Conservation (phyloP, 2,888 invertebrate genomes). For the Leucozona laternaria region DNA sequence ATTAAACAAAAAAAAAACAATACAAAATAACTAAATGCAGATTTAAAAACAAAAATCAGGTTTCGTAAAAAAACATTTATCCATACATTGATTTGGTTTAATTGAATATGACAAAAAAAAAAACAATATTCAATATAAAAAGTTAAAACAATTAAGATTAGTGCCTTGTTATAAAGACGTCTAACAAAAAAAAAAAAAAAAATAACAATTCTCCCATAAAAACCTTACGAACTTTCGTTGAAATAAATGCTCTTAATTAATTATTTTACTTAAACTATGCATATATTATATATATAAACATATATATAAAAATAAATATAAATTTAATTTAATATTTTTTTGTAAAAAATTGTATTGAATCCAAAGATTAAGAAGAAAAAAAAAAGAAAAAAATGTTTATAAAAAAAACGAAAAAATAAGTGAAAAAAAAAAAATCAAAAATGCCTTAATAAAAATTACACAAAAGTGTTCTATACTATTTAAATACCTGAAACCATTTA, state of each 20-base stretch:
- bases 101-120: conserved; percentile 23
- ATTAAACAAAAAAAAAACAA: background rate
- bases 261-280: conserved; percentile 36
- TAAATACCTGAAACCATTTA: conserved; percentile 62
- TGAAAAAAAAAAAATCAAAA: conserved; percentile 37
- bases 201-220: conserved; percentile 44
- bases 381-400: conserved; percentile 33
- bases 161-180: conserved; percentile 74
- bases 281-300: conserved; percentile 31
- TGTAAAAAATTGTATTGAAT: conserved; percentile 68
- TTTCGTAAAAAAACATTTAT: conserved; percentile 68
- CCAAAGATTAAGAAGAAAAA: conserved; percentile 66
- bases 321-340: conserved; percentile 63
- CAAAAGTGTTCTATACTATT: conserved; percentile 66
- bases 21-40: conserved; percentile 51
- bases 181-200: conserved; percentile 57
- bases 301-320: conserved; percentile 23
- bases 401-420: conserved; percentile 43
- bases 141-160: conserved; percentile 70
- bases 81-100: conserved; percentile 52
- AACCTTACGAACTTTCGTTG: conserved; percentile 40
- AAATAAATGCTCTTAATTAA: conserved; percentile 34
- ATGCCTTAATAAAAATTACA: conserved; percentile 72
- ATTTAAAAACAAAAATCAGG: conserved; percentile 60
- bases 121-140: conserved; percentile 37